phyloP scores from a whole-genome alignment of 2,113 vertebrate genomes.

The Loxodonta africana region DNA sequence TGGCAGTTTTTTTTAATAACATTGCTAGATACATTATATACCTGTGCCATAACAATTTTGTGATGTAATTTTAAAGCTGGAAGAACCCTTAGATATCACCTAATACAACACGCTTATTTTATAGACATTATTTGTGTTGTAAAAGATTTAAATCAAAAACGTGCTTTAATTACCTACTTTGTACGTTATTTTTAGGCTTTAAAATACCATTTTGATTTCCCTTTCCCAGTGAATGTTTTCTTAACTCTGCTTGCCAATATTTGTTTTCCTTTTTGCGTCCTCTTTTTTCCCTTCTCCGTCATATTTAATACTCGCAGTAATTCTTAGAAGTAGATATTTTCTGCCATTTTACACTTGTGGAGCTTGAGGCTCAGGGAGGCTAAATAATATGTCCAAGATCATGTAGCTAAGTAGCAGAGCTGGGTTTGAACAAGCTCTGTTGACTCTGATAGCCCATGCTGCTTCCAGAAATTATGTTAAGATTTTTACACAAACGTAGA shows the following conservation, averaged over 20 bases:
- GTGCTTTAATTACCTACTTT: conserved; percentile 2
- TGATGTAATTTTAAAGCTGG: conserved; percentile 8
- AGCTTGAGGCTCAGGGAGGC: not conserved
- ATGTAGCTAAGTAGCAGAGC: not conserved
- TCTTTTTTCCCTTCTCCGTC: not conserved
- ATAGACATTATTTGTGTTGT: not conserved
- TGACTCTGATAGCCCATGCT: not conserved
- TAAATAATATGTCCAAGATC: not conserved
- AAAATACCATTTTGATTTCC: conserved; percentile 45
- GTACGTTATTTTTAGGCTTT: conserved; percentile 49
- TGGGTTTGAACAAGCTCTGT: conserved; percentile 27
- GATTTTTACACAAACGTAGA: conserved; percentile 13
- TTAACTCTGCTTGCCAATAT: not conserved
- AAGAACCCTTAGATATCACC: conserved; percentile 10
- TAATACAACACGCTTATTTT: not conserved
- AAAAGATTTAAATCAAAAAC: conserved; percentile 46
- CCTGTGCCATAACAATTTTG: conserved; percentile 24
- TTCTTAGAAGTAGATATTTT: conserved; percentile 16
- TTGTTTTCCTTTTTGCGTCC: not conserved
- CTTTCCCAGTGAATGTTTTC: conserved; percentile 26
- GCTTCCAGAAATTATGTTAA: conserved; percentile 26
- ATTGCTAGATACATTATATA: conserved; percentile 11
- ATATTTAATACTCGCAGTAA: conserved; percentile 38
- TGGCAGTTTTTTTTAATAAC: not conserved
- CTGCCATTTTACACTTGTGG: conserved; percentile 24